Base-by-base conservation (phyloP, 2,113 vertebrate genomes). In the Daphoenositta chrysoptera region DNA sequence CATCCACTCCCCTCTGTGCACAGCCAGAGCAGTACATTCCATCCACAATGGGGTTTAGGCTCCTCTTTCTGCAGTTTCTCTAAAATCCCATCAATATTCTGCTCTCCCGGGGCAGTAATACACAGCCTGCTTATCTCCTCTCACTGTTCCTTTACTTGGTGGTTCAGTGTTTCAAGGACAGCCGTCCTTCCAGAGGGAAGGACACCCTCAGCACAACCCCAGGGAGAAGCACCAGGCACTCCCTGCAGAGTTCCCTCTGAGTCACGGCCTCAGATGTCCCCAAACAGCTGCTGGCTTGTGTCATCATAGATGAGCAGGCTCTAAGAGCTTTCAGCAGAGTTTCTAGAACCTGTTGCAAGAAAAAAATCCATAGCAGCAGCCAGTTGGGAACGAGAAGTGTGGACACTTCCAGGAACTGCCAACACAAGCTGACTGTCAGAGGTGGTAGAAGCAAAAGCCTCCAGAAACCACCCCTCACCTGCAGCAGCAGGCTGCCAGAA, bases 401-500 rank as follows among this genome's bases (percentile, higher is more conserved):
- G 60, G 47, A 35, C 26, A 28, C 64, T 15, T 63, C 39, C 53
- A 83, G 44, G 39, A 83, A 6, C 66, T 68, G 48, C 26, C 68
- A 86, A 58, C 12, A 39, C 16, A 65, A 92, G 61, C 51, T 68
- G 47, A 19, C 42, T 85, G 30, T 35, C 53, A 80, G 57, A 89
- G 45, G 26, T 71, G 20, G 76, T 4, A 30, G 56, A 92, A 69
- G 44, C 9, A 72, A 83, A 91, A 84, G 39, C 18, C n/a, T 90
- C 42, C 73, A 87, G 85, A 90, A 93, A 35, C 20, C 33, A 82
- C 48, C 12, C 20, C 26, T 83, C 48, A 83, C n/a, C 83, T 88
- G 70, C 53, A 94, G 27, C 42, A 92, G 65, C 42, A 83, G 84
- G 58, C 45, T 90, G 83, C 73, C 58, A 89, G 64, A 90, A 94